phyloP scores from a whole-genome alignment of 2,888 invertebrate genomes.

The Adelognathus sp. region DNA sequence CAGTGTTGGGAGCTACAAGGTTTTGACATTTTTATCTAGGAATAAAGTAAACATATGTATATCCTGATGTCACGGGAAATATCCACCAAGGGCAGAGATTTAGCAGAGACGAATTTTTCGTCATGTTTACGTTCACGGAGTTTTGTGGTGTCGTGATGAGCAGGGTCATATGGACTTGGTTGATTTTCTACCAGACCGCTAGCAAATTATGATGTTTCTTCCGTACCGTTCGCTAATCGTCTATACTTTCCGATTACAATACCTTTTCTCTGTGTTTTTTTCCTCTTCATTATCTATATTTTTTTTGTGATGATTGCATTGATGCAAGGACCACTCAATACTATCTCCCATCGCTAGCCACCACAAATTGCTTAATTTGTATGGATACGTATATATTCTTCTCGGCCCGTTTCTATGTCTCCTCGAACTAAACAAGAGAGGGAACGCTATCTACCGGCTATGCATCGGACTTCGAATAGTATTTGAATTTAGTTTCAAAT shows the following conservation, averaged over 20 bases:
- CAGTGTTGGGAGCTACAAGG: too few species aligned
- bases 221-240: conserved; percentile 51
- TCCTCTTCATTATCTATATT: conserved; percentile 40
- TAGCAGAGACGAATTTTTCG: background rate
- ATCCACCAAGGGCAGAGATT: background rate
- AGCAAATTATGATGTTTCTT: conserved; percentile 42
- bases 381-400: conserved; percentile 71
- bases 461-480: background rate
- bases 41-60: too few species aligned
- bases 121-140: background rate
- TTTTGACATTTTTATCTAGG: too few species aligned
- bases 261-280: conserved; percentile 56
- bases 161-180: background rate
- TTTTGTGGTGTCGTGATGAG: background rate
- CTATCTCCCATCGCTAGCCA: conserved; percentile 80
- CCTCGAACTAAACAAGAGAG: background rate
- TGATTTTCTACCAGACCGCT: conserved; percentile 24
- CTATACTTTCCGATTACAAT: conserved; percentile 62
- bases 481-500: background rate
- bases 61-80: too few species aligned
- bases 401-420: conserved; percentile 68
- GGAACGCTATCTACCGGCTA: conserved; percentile 32
- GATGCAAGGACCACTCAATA: conserved; percentile 91
- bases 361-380: conserved; percentile 79
- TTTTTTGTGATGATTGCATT: conserved; percentile 80